Base-by-base conservation (phyloP, 2,888 invertebrate species). In the Fissipunctia ypsillon region DNA sequence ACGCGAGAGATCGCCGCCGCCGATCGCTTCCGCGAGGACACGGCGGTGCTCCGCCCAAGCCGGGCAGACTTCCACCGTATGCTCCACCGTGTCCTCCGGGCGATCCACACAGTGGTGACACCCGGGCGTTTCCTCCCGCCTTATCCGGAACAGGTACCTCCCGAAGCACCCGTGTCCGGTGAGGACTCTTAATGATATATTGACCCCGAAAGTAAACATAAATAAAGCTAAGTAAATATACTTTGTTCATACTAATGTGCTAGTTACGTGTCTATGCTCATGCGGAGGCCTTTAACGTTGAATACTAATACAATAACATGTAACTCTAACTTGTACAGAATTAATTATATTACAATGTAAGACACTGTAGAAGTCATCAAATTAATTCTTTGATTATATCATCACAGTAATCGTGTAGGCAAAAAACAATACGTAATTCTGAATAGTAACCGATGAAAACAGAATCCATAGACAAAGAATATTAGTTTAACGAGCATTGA, bases 401-500 rank as follows among this genome's bases (percentile, higher is more conserved):
- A 48, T 57, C 31, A 10, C 9, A 54, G 14, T 14, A n/a, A 25
- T 45, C 5, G 43, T 25, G 16, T n/a, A 63, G n/a, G 16, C 0
- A 48, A 63, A 66, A 50, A 28, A 6, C 14, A 65, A 54, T 22
- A 43, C 7, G 19, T 66, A 38, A 31, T 52, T 5, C 9, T 19
- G 9, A 72, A 72, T 57, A 43, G 14, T 52, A 41, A 60, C 5
- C 16, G 7, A 48, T 38, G 2, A n/a, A 65, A 64, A 57, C 6
- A 56, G 25, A 57, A 65, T 56, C 45, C 64, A 78, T 80, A 84
- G 74, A 87, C 80, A 87, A 85, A 80, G 78, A 78, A 73, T 77
- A 84, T 82, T 72, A 76, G 65, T 69, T 85, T 81, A 80, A 84
- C 75, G 78, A 81, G 69, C 77, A 82, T 84, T 83, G 78, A 76